Base-by-base conservation (phyloP, 2,113 vertebrate genomes). In the Pelecanoides urinatrix region DNA sequence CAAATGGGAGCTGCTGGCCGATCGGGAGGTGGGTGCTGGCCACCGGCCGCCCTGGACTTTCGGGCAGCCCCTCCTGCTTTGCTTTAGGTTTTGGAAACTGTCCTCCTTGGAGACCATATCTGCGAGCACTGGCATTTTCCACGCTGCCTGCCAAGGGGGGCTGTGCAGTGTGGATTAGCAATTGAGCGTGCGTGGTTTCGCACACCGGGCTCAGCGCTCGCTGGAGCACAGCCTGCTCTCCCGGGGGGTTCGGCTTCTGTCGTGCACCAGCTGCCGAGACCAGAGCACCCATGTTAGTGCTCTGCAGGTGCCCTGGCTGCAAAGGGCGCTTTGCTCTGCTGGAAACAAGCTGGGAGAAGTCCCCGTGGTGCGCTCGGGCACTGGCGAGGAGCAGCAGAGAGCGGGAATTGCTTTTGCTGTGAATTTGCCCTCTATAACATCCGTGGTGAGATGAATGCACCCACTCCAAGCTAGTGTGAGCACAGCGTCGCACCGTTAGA, bases 61-160 rank as follows among this genome's bases (percentile, higher is more conserved):
- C 61, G 70, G 79, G 40, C 68, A 94, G 73, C 61, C 53, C 45
- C 53, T 92, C 56, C 77, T 79, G 86, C 95, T 90, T 89, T 81
- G 89, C 92, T 92, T 55, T 75, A 1, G 53, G 74, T 89, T 95
- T 25, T 96, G 95, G 92, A 95, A 96, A 97, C 77, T 91, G 83
- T 89, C 88, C 94, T 96, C 81, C 96, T 87, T 95, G 34, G 91
- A 95, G 95, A 95, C 89, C 77, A 13, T 91, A 96, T 92, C 92
- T 92, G 32, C 1, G 13, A 90, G 92, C 21, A 4, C 62, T 94
- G 97, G 94, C 92, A 86, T 97, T 97, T 97, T 97, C 95, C 97
- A 96, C 0, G 0, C 83, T 71, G 86, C 90, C 79, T 97, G 96
- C 96, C 96, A 95, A 94, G 86, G 40, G 27, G 92, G 73, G 63